Percentiles rank a stretch among this genome's conserved stretches.
Evolutionary conservation across 2,797 vertebrate genomes (phyloP).

Genomic region (Gephyroberyx darwinii): DNA sequence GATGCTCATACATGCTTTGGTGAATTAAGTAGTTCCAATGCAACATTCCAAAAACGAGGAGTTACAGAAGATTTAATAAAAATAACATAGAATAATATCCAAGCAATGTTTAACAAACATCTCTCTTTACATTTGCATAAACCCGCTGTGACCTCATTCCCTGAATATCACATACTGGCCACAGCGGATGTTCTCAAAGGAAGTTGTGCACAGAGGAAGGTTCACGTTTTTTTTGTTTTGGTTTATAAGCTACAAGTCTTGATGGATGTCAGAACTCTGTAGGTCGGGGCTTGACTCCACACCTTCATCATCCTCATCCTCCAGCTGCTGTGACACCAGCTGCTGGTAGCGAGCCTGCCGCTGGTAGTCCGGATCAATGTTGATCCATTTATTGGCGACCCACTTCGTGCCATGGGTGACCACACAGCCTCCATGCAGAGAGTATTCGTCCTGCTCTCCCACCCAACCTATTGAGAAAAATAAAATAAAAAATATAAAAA

Average conservation of each 20-base stretch:
- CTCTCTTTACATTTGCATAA: slow-evolving; percentile 80
- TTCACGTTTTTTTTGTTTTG: slow-evolving; percentile 56
- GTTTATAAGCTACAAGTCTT: slow-evolving; percentile 79
- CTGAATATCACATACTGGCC: slow-evolving; percentile 76
- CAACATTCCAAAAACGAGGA: slow-evolving; percentile 61
- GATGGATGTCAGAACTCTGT: slow-evolving; percentile 72
- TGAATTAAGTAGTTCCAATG: slow-evolving; percentile 53
- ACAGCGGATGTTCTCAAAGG: slow-evolving; percentile 50
- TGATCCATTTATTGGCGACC: slow-evolving; percentile 99
- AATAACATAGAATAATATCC: slow-evolving; percentile 54
- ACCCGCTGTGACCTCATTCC: slow-evolving; percentile 75
- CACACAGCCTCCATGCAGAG: slow-evolving; percentile 95
- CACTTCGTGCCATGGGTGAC: slow-evolving; percentile 95
- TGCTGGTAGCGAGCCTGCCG: slow-evolving; percentile 94
- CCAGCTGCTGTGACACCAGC: slow-evolving; percentile 79
- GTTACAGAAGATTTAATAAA: slow-evolving; percentile 42
- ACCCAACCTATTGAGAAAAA: slow-evolving; percentile 88
- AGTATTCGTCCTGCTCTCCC: slow-evolving; percentile 97
- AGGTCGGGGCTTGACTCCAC: slow-evolving; percentile 57
- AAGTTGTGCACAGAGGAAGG: slow-evolving; percentile 69
- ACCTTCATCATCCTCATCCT: slow-evolving; percentile 70
- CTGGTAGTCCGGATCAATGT: slow-evolving; percentile 92
- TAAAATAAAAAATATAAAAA: not conserved
- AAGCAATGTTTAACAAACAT: slow-evolving; percentile 60
- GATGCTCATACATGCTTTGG: slow-evolving; percentile 61